Evolutionary conservation across 2,113 vertebrate genomes (phyloP), one percentile per base, ranked within the genome.

Genomic region (Megatriorchis doriae): DNA sequence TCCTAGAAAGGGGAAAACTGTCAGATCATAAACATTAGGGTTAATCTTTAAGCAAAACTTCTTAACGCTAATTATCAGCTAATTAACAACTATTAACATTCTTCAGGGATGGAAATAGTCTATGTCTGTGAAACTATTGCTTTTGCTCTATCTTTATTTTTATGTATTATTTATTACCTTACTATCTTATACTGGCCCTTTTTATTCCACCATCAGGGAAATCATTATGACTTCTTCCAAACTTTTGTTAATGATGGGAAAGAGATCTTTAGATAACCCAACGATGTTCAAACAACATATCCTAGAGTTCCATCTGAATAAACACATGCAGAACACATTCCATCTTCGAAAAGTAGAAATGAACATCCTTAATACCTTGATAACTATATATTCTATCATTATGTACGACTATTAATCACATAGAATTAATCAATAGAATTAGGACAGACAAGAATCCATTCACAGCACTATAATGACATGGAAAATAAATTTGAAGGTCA

Each of bases 101-200:
- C 74, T 92, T 90, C n/a, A 16, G 43, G 74, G 50, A 81, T 62
- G 13, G 32, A 74, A 65, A 47, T 22, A 59, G 9, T 21, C 67
- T 56, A 13, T 80, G 18, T 58, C 12, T 74, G n/a, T 63, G 20
- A 92, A 96, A 96, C 22, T 66, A 34, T 36, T 63, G 13, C 32
- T 63, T 93, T 63, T 95, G 22, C 36, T 96, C 23, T 45, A 47
- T 94, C 91, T 67, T 94, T 88, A 86, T 77, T 94, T 90, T 40
- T 32, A 87, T 77, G 11, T 87, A 71, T 72, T 74, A 84, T 34
- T 82, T 62, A 43, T 62, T 88, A 92, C 5, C 8, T 92, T 34
- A 22, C 25, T 66, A 36, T 20, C 21, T 7, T 80, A 36, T 47
- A 42, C 14, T 70, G 10, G 10, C 14, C 7, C 11, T 71, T 94